Evolutionary conservation across 2,888 invertebrate species (phyloP), one percentile per base, ranked within the genome.

Genomic region (Dioctria linearis): DNA sequence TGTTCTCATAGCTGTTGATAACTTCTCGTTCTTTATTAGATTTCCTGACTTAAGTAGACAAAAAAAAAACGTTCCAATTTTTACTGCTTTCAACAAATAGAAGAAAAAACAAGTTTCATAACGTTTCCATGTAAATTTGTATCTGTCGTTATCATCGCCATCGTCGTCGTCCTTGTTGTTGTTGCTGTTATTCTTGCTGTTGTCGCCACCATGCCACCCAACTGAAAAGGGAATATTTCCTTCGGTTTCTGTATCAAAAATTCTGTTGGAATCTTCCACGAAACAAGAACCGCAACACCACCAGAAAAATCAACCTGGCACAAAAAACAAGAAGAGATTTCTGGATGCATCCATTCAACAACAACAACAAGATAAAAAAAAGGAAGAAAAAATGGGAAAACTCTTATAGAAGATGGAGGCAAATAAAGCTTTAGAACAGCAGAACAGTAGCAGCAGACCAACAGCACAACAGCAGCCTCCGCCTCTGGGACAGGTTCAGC

Each of bases 111-210:
- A 73, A 42, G 25, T 54, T 40, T 39, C 54, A 25, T n/a, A 46
- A 9, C 40, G 43, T 51, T 73, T 73, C 59, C 73, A 73, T 73
- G 73, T 73, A 73, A 73, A 73, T 59, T 73, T 73, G 73, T 59
- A 73, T 59, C 57, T 59, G 54, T 57, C 73, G 73, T 40, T 51
- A 51, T 51, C 49, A 54, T 65, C 65, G 42, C 65, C 25, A 46
- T 37, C 67, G 49, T 25, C 25, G 25, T 25, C 25, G 25, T 25
- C 25, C 25, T 25, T 25, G 25, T 25, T 25, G 25, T 25, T 25
- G 25, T 25, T 25, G 25, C 25, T 25, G 25, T 25, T 25, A 25
- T 25, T 1, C 25, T 25, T 25, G 1, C 25, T 25, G 25, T 25
- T 25, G 25, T 25, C 25, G 25, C 25, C 2, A 25, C 25, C 25